Evolutionary conservation across 2,888 invertebrate genomes (phyloP), one percentile per base, ranked within the genome.

Genomic region (Abrostola tripartita): DNA sequence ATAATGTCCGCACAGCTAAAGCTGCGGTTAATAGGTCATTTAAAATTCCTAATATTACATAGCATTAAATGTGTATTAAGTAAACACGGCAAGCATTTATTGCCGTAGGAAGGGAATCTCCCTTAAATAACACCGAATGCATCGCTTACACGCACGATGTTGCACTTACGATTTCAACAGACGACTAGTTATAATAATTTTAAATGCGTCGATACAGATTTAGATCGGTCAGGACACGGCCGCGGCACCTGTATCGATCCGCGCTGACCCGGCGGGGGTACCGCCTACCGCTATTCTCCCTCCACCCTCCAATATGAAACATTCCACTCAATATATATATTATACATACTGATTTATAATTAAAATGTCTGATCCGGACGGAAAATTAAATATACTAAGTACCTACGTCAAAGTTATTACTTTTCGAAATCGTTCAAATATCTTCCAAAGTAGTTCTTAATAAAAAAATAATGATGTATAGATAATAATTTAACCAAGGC

Each of bases 321-420:
- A 42, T 24, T 24, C 6, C n/a, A 12, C 6, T 12, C 36, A n/a
- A 51, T 37, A 51, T 37, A 59, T 38, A 44, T 49, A 42, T 40
- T 49, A 71, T 72, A 58, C 72, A 65, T 38, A 54, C 37, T 58
- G 54, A 55, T 55, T 37, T 36, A 59, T 56, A 52, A 54, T 51
- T 58, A 44, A 54, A 47, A 56, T 47, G 40, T 47, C 24, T 6
- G 38, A n/a, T 8, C n/a, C 14, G 38, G 42, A 35, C 37, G 53
- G 42, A 40, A 42, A 42, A 42, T 42, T 42, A 2, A 4, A 7
- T 42, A 12, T 42, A 4, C 9, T 11, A 54, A 47, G 8, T 49
- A 47, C 42, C 37, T 49, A 40, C 9, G 24, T 12, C 37, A 50
- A 6, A n/a, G 0, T 12, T 42, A 12, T n/a, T n/a, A n/a, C 42